These are phyloP conservation scores for Fukomys damarensis DNA, from an alignment of 2,113 vertebrate species.

Conservation along the genomic window DNA sequence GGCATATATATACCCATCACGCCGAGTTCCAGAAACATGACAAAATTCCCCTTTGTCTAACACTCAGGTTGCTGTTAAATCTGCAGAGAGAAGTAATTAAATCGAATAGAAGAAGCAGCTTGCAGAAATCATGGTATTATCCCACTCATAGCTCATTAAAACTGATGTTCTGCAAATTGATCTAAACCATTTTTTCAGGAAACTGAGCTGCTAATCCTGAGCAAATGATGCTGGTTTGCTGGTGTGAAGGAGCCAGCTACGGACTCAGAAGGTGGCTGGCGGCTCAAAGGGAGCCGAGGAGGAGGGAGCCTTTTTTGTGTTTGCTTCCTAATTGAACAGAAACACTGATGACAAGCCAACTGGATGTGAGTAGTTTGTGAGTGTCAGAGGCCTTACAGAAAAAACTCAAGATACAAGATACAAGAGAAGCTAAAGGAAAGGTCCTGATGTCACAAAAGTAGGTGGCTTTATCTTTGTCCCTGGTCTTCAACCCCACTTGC, in stretches of 20 bases:
- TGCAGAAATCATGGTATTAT: not conserved
- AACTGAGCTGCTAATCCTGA: not conserved
- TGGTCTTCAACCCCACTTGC: not conserved
- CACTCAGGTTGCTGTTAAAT: slow-evolving; percentile 35
- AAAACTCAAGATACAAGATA: not conserved
- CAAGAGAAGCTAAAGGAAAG: not conserved
- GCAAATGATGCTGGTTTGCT: not conserved
- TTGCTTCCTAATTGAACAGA: not conserved
- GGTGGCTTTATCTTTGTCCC: not conserved
- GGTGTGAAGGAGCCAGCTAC: not conserved
- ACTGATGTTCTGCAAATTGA: not conserved
- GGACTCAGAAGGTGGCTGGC: not conserved
- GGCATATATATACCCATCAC: not conserved
- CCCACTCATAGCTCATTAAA: slow-evolving; percentile 56
- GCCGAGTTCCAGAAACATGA: not conserved
- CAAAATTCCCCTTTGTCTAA: slow-evolving; percentile 47
- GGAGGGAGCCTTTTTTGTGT: not conserved
- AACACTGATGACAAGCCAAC: not conserved
- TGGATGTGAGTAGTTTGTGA: not conserved
- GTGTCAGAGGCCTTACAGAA: not conserved
- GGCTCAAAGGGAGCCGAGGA: not conserved
- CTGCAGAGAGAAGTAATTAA: slow-evolving; percentile 54
- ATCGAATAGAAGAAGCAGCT: slow-evolving; percentile 33
- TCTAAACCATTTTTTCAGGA: not conserved
- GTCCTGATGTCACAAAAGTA: not conserved